Evolutionary conservation across 2,888 invertebrate species (phyloP), one percentile per base, ranked within the genome.

Genomic region (Anthoptus insignis): DNA sequence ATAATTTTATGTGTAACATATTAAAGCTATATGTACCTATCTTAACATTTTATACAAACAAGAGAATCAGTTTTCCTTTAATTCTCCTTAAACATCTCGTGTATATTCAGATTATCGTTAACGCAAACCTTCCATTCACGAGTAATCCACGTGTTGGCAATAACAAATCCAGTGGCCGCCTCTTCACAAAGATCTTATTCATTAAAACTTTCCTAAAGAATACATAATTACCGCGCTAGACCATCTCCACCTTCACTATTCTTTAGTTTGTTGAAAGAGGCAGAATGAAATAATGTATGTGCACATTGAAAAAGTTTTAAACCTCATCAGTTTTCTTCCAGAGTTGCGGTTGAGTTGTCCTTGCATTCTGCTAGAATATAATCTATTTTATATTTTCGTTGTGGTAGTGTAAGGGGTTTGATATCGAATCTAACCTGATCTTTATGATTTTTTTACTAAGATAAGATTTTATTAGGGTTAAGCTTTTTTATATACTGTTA

Each of bases 121-220:
- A 42, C 19, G 8, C 8, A 21, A 52, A 21, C 14, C 13, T 5
- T 32, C 53, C n/a, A 34, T 27, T 39, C 37, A 45, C 47, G 37
- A 56, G 49, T 54, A 49, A 19, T 63, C 22, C 37, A 19, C 21
- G 54, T 63, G 47, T 56, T 56, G 29, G 24, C 50, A 63, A 63
- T 63, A 39, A 63, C 56, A 39, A 63, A 57, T 56, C 56, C 56
- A 16, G n/a, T 61, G 56, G 61, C 34, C 21, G 49, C 24, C 39
- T 37, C 54, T 57, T 39, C 63, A 63, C 63, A 63, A 63, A 63
- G 63, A 49, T 63, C 39, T 63, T 49, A 63, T 57, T 63, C 63
- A 63, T 63, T 63, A 63, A 63, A 63, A 63, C 49, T 63, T 57
- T 63, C 61, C 63, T 27, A 57, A 63, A 57, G 63, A 63, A 63